These are phyloP conservation scores for Epinephelus moara DNA, from an alignment of 2,113 vertebrate species.

Conservation along the genomic window DNA sequence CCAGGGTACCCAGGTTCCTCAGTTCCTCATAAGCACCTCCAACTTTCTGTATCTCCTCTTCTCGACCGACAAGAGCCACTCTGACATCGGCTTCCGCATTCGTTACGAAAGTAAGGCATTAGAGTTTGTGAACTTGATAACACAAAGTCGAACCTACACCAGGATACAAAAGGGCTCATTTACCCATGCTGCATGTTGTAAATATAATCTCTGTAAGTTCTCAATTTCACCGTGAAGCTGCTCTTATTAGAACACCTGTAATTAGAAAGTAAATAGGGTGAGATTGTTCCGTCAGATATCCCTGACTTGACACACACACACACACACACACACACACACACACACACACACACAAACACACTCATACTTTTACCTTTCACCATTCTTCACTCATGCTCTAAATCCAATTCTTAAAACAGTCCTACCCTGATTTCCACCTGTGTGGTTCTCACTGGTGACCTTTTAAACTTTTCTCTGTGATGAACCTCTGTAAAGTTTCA, in stretches of 20 bases:
- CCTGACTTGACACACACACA: conserved; percentile 13
- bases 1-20: conserved; percentile 97
- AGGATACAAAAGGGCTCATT: background rate
- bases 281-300: conserved; percentile 59
- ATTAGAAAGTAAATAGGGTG: conserved; percentile 61
- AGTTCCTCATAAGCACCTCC: conserved; percentile 99
- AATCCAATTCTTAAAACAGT: conserved; percentile 3
- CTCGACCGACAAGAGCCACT: conserved; percentile 98
- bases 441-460: conserved; percentile 41
- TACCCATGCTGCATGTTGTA: conserved; percentile 14
- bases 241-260: conserved; percentile 52
- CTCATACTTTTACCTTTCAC: background rate
- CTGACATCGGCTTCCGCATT: conserved; percentile 96
- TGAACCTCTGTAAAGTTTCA: conserved; percentile 64
- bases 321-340: background rate
- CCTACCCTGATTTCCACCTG: conserved; percentile 26
- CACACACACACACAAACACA: too few species aligned
- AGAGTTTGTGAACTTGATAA: background rate
- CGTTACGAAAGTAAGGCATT: conserved; percentile 94
- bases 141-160: background rate
- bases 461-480: conserved; percentile 45
- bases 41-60: conserved; percentile 96
- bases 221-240: conserved; percentile 34
- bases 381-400: background rate
- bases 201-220: conserved; percentile 38